Evolutionary conservation across 1,140 invertebrate genomes (phyloP).

Genomic region (Musca vetustissima): DNA sequence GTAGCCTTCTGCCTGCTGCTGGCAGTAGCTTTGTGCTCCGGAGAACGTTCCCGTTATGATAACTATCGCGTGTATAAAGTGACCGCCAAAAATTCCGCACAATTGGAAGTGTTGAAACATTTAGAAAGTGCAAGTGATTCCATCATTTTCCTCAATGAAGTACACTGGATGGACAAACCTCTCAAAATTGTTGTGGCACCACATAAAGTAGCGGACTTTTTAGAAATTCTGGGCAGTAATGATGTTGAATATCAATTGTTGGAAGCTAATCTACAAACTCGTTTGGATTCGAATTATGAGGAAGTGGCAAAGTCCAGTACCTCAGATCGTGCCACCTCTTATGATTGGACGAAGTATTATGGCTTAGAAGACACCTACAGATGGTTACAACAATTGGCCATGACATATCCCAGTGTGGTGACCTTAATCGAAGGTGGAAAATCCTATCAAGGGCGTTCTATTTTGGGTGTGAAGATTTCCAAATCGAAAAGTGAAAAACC

Average conservation of each 20-base stretch:
- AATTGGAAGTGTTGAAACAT: slow-evolving; percentile 51
- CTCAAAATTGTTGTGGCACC: slow-evolving; percentile 49
- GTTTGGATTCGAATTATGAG: slow-evolving; percentile 31
- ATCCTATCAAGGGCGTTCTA: slow-evolving; percentile 59
- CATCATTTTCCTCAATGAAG: slow-evolving; percentile 46
- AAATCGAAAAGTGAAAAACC: slow-evolving; percentile 41
- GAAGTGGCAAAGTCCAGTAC: slow-evolving; percentile 36
- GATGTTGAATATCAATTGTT: slow-evolving; percentile 55
- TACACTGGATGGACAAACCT: slow-evolving; percentile 36
- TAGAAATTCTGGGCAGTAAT: slow-evolving; percentile 43
- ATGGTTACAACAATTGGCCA: slow-evolving; percentile 55
- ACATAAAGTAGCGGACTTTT: slow-evolving; percentile 50
- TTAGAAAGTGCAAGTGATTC: slow-evolving; percentile 44
- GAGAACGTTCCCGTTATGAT: slow-evolving; percentile 52
- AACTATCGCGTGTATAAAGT: slow-evolving; percentile 60
- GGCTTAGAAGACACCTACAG: slow-evolving; percentile 58
- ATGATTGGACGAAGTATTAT: slow-evolving; percentile 57
- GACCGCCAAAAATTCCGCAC: slow-evolving; percentile 41
- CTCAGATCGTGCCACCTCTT: slow-evolving; percentile 31
- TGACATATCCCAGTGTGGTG: slow-evolving; percentile 53
- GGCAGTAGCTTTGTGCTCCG: slow-evolving; percentile 33
- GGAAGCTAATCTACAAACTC: slow-evolving; percentile 39
- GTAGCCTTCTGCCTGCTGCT: slow-evolving; percentile 27
- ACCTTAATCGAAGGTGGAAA: slow-evolving; percentile 56
- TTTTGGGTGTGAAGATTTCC: slow-evolving; percentile 58